These are phyloP conservation scores for Monopis laevigella DNA, from an alignment of 2,888 invertebrate genomes.

Conservation along the genomic window DNA sequence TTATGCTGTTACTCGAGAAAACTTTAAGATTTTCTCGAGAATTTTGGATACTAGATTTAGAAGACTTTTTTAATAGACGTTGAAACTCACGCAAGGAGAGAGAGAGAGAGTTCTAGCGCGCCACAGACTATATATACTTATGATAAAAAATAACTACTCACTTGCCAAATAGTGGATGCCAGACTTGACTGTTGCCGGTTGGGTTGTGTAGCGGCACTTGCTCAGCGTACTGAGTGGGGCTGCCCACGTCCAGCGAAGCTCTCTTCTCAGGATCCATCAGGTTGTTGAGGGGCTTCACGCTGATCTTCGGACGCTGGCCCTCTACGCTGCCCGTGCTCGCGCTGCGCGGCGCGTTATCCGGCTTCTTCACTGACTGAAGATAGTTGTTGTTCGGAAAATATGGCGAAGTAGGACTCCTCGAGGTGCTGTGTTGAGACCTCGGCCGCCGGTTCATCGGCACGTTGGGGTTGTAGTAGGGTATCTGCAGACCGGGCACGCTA, in stretches of 20 bases:
- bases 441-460: constrained; percentile 18
- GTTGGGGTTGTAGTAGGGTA: constrained; percentile 51
- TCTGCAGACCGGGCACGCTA: constrained; percentile 43
- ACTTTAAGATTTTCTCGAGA: no score
- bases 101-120: no score
- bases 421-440: background rate
- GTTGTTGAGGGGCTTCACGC: constrained; percentile 71
- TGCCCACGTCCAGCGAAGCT: constrained; percentile 64
- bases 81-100: no score
- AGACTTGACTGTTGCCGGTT: no score
- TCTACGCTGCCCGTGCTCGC: background rate
- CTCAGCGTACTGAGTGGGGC: constrained; percentile 71
- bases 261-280: constrained; percentile 60
- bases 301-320: constrained; percentile 60
- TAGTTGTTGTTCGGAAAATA: constrained; percentile 57
- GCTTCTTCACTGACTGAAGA: constrained; percentile 44
- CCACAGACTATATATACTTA: no score
- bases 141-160: constrained; percentile 52
- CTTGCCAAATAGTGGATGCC: constrained; percentile 90
- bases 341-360: constrained; percentile 22
- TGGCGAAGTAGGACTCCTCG: constrained; percentile 50
- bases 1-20: no score
- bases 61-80: no score
- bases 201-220: no score
- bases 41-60: no score